Evolutionary conservation across 1,140 invertebrate genomes (phyloP).

Genomic region (Diabrotica virgifera): DNA sequence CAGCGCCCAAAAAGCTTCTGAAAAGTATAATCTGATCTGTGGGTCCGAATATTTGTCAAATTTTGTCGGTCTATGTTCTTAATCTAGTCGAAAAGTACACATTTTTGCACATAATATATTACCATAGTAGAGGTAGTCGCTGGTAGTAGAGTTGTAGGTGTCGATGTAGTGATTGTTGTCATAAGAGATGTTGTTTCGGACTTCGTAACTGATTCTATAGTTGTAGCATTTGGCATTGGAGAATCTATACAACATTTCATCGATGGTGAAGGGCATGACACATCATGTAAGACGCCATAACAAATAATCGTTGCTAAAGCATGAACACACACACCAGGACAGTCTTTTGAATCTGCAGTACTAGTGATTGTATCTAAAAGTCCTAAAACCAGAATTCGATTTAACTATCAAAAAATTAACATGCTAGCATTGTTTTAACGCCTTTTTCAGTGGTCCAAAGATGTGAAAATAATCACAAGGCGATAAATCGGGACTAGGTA

Average conservation of each 20-base stretch:
- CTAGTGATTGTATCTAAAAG: conserved; percentile 78
- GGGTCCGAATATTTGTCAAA: too few species aligned
- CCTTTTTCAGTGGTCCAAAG: too few species aligned
- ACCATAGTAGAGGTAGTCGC: conserved; percentile 26
- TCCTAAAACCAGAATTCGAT: conserved; percentile 52
- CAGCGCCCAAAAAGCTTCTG: too few species aligned
- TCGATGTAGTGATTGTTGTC: conserved; percentile 33
- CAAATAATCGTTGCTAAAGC: conserved; percentile 78
- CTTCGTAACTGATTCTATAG: conserved; percentile 40
- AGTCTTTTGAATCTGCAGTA: conserved; percentile 77
- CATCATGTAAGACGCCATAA: conserved; percentile 76
- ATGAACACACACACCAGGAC: conserved; percentile 82
- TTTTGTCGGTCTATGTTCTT: too few species aligned
- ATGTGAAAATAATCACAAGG: too few species aligned
- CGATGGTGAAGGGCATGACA: conserved; percentile 69
- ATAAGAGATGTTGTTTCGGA: conserved; percentile 48
- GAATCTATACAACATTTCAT: conserved; percentile 81
- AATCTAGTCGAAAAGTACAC: too few species aligned
- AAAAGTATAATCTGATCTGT: too few species aligned
- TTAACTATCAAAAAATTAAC: too few species aligned
- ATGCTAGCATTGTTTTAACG: too few species aligned
- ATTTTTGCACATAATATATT: too few species aligned
- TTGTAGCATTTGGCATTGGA: conserved; percentile 47
- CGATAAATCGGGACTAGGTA: too few species aligned
- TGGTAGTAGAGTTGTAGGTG: conserved; percentile 21